phyloP scores from a whole-genome alignment of 2,888 invertebrate genomes.

The Drosophila longiperda region DNA sequence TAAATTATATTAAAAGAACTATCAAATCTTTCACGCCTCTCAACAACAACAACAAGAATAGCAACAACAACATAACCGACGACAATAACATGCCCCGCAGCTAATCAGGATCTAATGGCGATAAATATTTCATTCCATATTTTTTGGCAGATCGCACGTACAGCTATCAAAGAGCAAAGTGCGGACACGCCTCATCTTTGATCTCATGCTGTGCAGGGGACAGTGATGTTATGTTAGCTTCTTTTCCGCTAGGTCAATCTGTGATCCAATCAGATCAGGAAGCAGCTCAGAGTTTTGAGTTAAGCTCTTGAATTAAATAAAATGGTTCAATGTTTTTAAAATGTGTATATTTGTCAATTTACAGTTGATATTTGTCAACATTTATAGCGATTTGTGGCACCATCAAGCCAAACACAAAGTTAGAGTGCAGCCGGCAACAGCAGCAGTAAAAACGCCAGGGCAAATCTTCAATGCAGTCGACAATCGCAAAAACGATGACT shows the following conservation, averaged over 20 bases:
- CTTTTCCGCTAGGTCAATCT: neutral
- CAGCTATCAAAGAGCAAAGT: constrained; percentile 16
- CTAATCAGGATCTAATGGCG: constrained; percentile 81
- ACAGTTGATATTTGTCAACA: neutral
- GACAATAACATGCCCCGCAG: constrained; percentile 71
- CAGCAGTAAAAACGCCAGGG: constrained; percentile 41
- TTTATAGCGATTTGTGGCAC: neutral
- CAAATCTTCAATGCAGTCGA: constrained; percentile 67
- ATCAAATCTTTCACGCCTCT: constrained; percentile 25
- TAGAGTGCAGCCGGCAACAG: constrained; percentile 12
- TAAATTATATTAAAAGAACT: constrained; percentile 1
- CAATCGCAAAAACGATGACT: constrained; percentile 56
- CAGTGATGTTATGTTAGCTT: neutral
- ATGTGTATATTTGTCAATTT: neutral
- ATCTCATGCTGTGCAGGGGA: neutral
- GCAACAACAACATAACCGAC: constrained; percentile 14
- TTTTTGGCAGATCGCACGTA: constrained; percentile 51
- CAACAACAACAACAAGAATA: constrained; percentile 12
- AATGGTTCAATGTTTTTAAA: neutral
- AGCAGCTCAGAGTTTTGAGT: neutral
- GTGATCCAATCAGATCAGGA: neutral
- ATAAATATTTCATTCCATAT: constrained; percentile 78
- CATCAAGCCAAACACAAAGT: constrained; percentile 48
- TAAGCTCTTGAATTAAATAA: neutral
- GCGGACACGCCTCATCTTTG: constrained; percentile 53